Conservation (phyloP, 2,113 vertebrate genomes). For the Erinaceus europaeus region DNA sequence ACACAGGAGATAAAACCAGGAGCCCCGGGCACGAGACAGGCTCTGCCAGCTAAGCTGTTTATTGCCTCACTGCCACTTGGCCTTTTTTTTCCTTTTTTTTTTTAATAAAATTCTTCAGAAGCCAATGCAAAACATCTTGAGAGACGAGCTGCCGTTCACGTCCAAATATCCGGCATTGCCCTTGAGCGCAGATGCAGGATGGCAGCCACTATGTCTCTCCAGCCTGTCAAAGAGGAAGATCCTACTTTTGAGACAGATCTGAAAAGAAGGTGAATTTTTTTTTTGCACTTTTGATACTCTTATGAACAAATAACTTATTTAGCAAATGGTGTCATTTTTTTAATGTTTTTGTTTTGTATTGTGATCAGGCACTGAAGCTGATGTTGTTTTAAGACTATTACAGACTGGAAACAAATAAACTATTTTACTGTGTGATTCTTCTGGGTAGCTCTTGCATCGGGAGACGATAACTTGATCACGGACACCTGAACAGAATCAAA, state of each 20-base stretch:
- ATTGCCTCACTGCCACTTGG: too few relatives aligned
- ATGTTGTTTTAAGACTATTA: constrained; percentile 77
- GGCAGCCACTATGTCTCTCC: not conserved
- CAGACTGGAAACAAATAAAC: constrained; percentile 85
- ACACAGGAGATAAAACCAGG: too few relatives aligned
- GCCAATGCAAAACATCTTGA: not conserved
- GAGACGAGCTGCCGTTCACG: not conserved
- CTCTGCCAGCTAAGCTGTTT: too few relatives aligned
- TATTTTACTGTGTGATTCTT: constrained; percentile 84
- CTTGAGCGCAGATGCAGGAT: not conserved
- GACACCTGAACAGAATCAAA: not conserved
- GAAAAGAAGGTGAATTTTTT: constrained; percentile 76
- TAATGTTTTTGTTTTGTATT: constrained; percentile 77
- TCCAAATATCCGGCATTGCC: not conserved
- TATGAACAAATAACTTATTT: constrained; percentile 84
- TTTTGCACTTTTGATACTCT: constrained; percentile 88
- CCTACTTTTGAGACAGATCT: constrained; percentile 55
- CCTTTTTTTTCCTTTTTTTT: not conserved
- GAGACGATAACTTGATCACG: not conserved
- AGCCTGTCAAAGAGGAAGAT: constrained; percentile 4
- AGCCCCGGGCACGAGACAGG: too few relatives aligned
- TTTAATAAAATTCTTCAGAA: not conserved
- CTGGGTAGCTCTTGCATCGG: not conserved
- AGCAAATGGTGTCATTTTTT: constrained; percentile 76
- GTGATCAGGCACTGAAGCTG: constrained; percentile 78